Evolutionary conservation across 2,888 invertebrate species (phyloP), one percentile per base, ranked within the genome.

Genomic region (Eumacrocentrus americanus): DNA sequence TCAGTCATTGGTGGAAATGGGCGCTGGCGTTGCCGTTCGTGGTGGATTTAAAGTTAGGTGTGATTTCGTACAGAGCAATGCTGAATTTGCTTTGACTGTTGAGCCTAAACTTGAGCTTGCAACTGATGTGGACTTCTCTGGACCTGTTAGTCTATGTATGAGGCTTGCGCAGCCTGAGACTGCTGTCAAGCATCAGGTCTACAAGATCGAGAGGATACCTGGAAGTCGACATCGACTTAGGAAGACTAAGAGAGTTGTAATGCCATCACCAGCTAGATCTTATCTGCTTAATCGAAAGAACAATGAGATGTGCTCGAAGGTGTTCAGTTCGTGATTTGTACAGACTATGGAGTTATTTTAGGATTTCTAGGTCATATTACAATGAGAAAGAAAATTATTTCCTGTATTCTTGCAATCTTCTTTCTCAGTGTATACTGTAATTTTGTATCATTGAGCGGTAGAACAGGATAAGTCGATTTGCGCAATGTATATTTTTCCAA

Each of bases 281-380:
- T 91, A 90, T 75, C 86, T 88, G 16, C 83, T 93, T 38, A 91
- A 92, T 77, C 84, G 85, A 67, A 91, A 91, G 77, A 93, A 92
- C 79, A 90, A 89, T 75, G 88, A 90, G 76, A 90, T 91, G 88
- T 93, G 92, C 76, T 75, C 80, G 2, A 79, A 75, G 67, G 69
- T 79, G 62, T 77, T 78, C 51, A 76, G 73, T 58, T 78, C 72
- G 69, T 47, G 48, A 58, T 50, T 54, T 46, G n/a, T n/a, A n/a
- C n/a, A n/a, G n/a, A n/a, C n/a, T n/a, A n/a, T n/a, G n/a, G n/a
- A n/a, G n/a, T n/a, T n/a, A n/a, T n/a, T n/a, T n/a, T n/a, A n/a
- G n/a, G n/a, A n/a, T n/a, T n/a, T n/a, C n/a, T n/a, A n/a, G n/a
- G n/a, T n/a, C n/a, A n/a, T n/a, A n/a, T n/a, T n/a, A n/a, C n/a